Conservation (phyloP, 2,888 invertebrate species). For the Ptilodon capucinus region DNA sequence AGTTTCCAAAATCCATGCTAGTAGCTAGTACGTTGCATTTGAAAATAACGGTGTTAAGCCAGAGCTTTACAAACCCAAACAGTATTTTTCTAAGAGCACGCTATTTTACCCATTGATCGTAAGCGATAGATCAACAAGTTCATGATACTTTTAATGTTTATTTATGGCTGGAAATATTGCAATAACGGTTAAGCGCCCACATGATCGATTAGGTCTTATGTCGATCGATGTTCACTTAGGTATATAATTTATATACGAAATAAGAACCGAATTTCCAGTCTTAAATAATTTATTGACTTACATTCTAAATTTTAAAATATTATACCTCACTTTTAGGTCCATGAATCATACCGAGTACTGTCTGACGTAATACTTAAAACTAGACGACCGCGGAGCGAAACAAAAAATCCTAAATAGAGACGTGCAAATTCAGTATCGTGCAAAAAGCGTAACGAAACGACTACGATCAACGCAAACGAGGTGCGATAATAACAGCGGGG, state of each 20-base stretch:
- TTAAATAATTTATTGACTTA: no score
- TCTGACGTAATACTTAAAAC: conserved; percentile 37
- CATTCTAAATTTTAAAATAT: no score
- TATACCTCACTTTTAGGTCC: conserved; percentile 29
- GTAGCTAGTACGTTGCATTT: no score
- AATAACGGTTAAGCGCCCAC: background rate
- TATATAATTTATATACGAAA: no score
- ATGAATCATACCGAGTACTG: conserved; percentile 58
- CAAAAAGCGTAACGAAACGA: conserved; percentile 46
- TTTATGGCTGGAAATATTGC: background rate
- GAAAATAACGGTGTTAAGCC: no score
- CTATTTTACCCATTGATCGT: background rate
- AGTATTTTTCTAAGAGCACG: background rate
- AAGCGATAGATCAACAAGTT: background rate
- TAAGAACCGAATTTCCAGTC: no score
- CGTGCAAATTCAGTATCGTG: conserved; percentile 38
- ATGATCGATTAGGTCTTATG: background rate
- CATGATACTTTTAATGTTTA: background rate
- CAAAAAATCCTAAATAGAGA: conserved; percentile 35
- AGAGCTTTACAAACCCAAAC: background rate
- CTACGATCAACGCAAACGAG: conserved; percentile 33
- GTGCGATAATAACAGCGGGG: conserved; percentile 42
- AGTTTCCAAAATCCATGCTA: no score
- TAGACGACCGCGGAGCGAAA: conserved; percentile 15
- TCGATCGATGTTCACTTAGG: no score